Percentiles rank a stretch among this genome's conserved stretches.
Conservation (phyloP, 2,113 vertebrate genomes). For the Noctilio leporinus region DNA sequence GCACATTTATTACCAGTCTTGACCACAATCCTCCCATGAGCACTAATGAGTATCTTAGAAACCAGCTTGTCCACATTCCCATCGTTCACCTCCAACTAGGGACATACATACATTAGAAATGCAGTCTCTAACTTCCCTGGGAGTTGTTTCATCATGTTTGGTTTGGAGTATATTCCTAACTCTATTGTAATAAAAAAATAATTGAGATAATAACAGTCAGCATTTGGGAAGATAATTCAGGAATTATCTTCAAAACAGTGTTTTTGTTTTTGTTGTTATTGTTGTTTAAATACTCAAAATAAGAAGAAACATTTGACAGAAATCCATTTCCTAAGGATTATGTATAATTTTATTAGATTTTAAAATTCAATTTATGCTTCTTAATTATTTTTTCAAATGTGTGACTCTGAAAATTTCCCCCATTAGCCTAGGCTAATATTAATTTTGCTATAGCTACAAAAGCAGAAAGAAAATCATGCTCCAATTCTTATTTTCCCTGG, state of each 20-base stretch:
- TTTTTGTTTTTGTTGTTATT: background rate
- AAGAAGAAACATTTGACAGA: conserved; percentile 4
- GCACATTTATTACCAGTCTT: background rate
- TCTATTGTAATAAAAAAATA: conserved; percentile 12
- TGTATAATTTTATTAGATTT: background rate
- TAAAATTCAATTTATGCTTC: background rate
- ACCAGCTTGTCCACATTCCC: conserved; percentile 42
- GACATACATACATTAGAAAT: background rate
- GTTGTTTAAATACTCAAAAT: conserved; percentile 26
- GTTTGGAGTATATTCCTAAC: conserved; percentile 17
- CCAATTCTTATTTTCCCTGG: background rate
- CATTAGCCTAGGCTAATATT: background rate
- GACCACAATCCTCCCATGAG: background rate
- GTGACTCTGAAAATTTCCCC: background rate
- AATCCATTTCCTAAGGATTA: background rate
- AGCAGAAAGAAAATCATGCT: background rate
- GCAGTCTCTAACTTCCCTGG: background rate
- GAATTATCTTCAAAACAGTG: background rate
- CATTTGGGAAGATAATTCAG: conserved; percentile 29
- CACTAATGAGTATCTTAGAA: conserved; percentile 4
- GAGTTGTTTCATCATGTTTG: background rate
- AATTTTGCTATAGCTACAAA: background rate
- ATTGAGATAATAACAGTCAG: conserved; percentile 9
- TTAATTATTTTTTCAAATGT: conserved; percentile 40
- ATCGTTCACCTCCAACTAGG: background rate